Conservation (phyloP, 92 coral and sea anemone genomes). For the Siderastrea siderea region DNA sequence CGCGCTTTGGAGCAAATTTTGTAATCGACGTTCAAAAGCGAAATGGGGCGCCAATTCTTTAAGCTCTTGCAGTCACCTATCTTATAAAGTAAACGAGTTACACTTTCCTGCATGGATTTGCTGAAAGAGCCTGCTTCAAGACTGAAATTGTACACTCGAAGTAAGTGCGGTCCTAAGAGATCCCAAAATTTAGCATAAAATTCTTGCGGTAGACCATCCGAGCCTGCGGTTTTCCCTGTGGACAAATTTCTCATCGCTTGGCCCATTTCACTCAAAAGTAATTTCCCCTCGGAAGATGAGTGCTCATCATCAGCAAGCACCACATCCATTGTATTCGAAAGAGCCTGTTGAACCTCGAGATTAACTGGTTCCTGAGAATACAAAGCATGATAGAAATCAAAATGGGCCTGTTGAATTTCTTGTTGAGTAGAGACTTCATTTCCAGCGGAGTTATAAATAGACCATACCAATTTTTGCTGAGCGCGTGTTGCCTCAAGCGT, state of each 20-base stretch:
- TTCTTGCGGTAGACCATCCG: slow-evolving; percentile 39
- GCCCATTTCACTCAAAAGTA: slow-evolving; percentile 7
- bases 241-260: background rate
- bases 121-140: slow-evolving; percentile 9
- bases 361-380: background rate
- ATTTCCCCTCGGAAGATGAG: background rate
- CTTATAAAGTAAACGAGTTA: background rate
- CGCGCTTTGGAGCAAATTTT: too few species aligned
- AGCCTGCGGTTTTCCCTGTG: slow-evolving; percentile 16
- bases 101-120: slow-evolving; percentile 13
- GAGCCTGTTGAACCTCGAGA: background rate
- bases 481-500: background rate
- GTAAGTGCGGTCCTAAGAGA: background rate
- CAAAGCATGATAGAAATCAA: background rate
- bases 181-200: slow-evolving; percentile 51
- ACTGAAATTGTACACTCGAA: background rate
- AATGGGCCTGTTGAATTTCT: slow-evolving; percentile 13
- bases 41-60: too few species aligned
- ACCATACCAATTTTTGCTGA: background rate
- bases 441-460: background rate
- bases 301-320: background rate
- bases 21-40: too few species aligned
- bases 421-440: background rate
- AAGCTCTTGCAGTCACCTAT: background rate
- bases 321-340: background rate